These are phyloP conservation scores for Torymus texanus DNA, from an alignment of 2,888 invertebrate species.

Conservation along the genomic window DNA sequence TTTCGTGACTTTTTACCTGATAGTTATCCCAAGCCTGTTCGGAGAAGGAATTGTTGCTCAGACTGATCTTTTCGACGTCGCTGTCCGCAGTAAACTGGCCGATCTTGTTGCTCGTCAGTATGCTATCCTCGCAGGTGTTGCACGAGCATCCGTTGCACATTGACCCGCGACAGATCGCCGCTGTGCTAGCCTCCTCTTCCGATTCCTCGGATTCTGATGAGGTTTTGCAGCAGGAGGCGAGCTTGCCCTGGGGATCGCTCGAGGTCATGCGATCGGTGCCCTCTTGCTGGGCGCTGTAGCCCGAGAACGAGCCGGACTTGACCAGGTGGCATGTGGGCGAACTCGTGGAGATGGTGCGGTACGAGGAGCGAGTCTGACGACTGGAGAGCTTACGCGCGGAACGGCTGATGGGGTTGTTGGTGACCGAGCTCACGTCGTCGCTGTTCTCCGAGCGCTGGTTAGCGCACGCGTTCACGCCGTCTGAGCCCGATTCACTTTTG, in stretches of 20 bases:
- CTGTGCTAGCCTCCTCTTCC: not conserved
- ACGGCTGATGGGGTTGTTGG: slow-evolving; percentile 24
- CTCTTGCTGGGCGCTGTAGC: slow-evolving; percentile 77
- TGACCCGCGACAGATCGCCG: not conserved
- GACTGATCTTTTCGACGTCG: slow-evolving; percentile 78
- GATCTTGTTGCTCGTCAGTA: slow-evolving; percentile 64
- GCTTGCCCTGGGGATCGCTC: slow-evolving; percentile 69
- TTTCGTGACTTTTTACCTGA: slow-evolving; percentile 86
- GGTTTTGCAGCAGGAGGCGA: slow-evolving; percentile 77
- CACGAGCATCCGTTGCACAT: slow-evolving; percentile 38
- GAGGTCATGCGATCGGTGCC: slow-evolving; percentile 70
- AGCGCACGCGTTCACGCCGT: slow-evolving; percentile 70
- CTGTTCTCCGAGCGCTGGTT: slow-evolving; percentile 70
- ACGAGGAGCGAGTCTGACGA: slow-evolving; percentile 57
- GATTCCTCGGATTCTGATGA: slow-evolving; percentile 1
- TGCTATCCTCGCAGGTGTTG: slow-evolving; percentile 63
- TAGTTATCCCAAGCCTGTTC: slow-evolving; percentile 98
- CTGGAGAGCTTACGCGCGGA: slow-evolving; percentile 38
- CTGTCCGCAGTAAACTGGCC: slow-evolving; percentile 77
- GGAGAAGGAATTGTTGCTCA: slow-evolving; percentile 83
- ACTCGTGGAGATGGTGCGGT: slow-evolving; percentile 57
- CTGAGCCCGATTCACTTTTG: slow-evolving; percentile 79
- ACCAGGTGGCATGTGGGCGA: slow-evolving; percentile 76
- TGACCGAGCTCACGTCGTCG: slow-evolving; percentile 62
- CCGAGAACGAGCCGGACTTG: slow-evolving; percentile 86